A percentile compares a stretch with the other conserved stretches of the same genome.
Conservation (phyloP, 2,113 vertebrate species). For the Tenebrosternarchus preto region DNA sequence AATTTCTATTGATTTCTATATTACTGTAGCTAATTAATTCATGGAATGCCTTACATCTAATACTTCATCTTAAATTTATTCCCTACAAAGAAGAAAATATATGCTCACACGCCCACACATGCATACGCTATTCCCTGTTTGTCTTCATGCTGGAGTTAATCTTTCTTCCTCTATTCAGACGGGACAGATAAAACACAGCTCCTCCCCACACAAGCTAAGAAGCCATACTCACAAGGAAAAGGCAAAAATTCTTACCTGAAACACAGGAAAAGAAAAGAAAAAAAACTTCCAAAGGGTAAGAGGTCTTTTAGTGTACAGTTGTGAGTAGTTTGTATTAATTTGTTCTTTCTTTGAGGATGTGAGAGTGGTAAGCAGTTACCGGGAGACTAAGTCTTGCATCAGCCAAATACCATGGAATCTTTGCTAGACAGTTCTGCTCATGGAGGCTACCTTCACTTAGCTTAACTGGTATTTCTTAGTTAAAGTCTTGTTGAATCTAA, state of each 20-base stretch:
- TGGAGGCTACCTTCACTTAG: not conserved
- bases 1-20: too few relatives aligned
- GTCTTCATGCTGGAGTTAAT: not conserved
- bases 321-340: constrained; percentile 59
- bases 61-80: too few relatives aligned
- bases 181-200: constrained; percentile 52
- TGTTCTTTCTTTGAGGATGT: constrained; percentile 39
- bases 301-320: constrained; percentile 13
- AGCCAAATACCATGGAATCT: constrained; percentile 67
- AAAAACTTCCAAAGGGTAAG: not conserved
- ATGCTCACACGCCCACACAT: constrained; percentile 8
- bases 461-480: constrained; percentile 13
- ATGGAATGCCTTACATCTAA: too few relatives aligned
- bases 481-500: not conserved
- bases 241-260: not conserved
- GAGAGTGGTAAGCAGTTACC: constrained; percentile 59
- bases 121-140: not conserved
- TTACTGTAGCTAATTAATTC: too few relatives aligned
- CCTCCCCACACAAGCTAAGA: not conserved
- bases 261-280: not conserved
- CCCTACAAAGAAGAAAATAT: not conserved
- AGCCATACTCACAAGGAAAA: not conserved
- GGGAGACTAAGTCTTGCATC: constrained; percentile 72
- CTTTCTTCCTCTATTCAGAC: constrained; percentile 55
- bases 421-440: not conserved